Evolutionary conservation across 1,140 invertebrate species (phyloP).

Genomic region (Mycetomoellerius zeteki): DNA sequence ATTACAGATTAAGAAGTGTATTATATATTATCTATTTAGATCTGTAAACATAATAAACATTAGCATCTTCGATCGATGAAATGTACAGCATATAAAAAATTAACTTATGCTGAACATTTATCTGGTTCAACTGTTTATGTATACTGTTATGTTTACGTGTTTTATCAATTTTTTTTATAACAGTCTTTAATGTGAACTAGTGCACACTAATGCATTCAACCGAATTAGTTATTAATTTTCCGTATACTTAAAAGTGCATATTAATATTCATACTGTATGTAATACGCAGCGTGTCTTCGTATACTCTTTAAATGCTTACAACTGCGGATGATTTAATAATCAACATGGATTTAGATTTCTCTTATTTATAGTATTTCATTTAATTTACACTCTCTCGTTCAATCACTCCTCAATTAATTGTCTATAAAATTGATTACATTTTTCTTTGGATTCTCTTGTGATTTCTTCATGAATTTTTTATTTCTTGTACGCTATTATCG

Average conservation of each 20-base stretch:
- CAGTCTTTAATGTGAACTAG: slow-evolving; percentile 25
- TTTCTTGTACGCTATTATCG: neutral
- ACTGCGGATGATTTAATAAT: slow-evolving; percentile 18
- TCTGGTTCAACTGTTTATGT: neutral
- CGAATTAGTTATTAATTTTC: slow-evolving; percentile 16
- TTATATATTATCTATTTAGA: neutral
- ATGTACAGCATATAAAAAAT: slow-evolving; percentile 20
- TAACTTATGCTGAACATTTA: slow-evolving; percentile 15
- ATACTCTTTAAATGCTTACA: slow-evolving; percentile 65
- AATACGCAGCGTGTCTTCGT: slow-evolving; percentile 57
- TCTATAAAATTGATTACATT: slow-evolving; percentile 19
- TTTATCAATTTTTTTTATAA: slow-evolving; percentile 20
- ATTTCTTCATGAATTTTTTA: neutral
- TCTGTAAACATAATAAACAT: slow-evolving; percentile 14
- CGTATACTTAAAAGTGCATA: slow-evolving; percentile 16
- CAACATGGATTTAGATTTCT: slow-evolving; percentile 21
- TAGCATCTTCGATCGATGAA: neutral
- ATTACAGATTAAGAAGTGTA: slow-evolving; percentile 15
- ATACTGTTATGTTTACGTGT: neutral
- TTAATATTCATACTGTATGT: slow-evolving; percentile 12
- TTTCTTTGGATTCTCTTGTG: slow-evolving; percentile 5
- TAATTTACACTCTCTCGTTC: slow-evolving; percentile 1
- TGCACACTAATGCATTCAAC: neutral
- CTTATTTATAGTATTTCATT: neutral
- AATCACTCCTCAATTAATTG: slow-evolving; percentile 5